Evolutionary conservation across 2,797 vertebrate species (phyloP).

Genomic region (Babyrousa celebensis): DNA sequence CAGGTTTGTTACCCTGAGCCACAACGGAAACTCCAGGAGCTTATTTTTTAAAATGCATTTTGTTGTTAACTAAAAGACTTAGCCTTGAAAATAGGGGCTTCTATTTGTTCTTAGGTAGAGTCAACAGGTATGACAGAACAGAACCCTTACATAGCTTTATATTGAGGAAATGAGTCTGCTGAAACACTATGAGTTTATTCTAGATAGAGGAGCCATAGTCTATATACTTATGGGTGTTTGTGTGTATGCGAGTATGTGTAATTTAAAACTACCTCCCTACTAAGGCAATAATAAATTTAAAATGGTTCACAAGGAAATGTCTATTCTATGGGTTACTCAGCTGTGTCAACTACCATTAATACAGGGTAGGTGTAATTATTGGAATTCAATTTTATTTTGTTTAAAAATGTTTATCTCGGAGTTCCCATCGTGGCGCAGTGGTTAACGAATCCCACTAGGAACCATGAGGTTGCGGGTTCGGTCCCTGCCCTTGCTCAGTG

Average conservation of each 20-base stretch:
- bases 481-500: too few species aligned
- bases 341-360: not conserved
- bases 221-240: not conserved
- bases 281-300: not conserved
- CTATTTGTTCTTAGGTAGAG: not conserved
- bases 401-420: not conserved
- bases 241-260: not conserved
- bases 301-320: not conserved
- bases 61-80: not conserved
- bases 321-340: not conserved
- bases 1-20: too few species aligned
- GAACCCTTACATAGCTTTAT: not conserved
- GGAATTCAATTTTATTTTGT: slow-evolving; percentile 1
- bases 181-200: not conserved
- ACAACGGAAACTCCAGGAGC: too few species aligned
- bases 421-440: too few species aligned
- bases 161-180: not conserved
- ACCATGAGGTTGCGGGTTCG: too few species aligned
- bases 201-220: not conserved
- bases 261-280: not conserved
- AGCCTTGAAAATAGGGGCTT: not conserved
- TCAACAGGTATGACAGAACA: not conserved
- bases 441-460: too few species aligned
- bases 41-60: not conserved
- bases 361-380: not conserved